Evolutionary conservation across 2,888 invertebrate genomes (phyloP).

Genomic region (Onthophagus sagittarius): DNA sequence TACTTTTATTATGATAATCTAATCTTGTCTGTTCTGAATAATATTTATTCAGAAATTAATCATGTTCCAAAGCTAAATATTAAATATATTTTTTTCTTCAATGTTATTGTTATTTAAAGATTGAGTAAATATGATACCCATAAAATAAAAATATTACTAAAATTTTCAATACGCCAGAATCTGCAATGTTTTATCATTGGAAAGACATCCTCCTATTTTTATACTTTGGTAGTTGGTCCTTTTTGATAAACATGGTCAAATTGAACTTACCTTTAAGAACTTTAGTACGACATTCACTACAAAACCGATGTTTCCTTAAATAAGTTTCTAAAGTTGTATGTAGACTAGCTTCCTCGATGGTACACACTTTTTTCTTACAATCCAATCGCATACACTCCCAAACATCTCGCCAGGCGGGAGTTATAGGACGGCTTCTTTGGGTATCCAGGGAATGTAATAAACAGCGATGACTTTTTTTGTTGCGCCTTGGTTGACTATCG

Average conservation of each 20-base stretch:
- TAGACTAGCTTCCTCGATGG: conserved; percentile 80
- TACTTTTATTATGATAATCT: too few species aligned
- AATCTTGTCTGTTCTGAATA: too few species aligned
- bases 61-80: too few species aligned
- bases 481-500: conserved; percentile 74
- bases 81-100: too few species aligned
- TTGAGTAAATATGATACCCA: too few species aligned
- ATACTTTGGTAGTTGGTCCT: too few species aligned
- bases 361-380: conserved; percentile 79
- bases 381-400: conserved; percentile 82
- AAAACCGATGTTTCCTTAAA: conserved; percentile 89
- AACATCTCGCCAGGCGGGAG: conserved; percentile 74
- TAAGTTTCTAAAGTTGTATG: conserved; percentile 86
- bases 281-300: conserved; percentile 90
- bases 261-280: conserved; percentile 54
- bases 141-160: too few species aligned
- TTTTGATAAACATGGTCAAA: conserved; percentile 27
- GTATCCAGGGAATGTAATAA: conserved; percentile 86
- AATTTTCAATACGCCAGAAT: too few species aligned
- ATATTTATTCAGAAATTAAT: too few species aligned
- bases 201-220: too few species aligned
- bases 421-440: conserved; percentile 69
- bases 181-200: too few species aligned
- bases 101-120: too few species aligned
- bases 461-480: conserved; percentile 87